Base-by-base conservation (phyloP, 2,113 vertebrate species). In the Halichoerus grypus region DNA sequence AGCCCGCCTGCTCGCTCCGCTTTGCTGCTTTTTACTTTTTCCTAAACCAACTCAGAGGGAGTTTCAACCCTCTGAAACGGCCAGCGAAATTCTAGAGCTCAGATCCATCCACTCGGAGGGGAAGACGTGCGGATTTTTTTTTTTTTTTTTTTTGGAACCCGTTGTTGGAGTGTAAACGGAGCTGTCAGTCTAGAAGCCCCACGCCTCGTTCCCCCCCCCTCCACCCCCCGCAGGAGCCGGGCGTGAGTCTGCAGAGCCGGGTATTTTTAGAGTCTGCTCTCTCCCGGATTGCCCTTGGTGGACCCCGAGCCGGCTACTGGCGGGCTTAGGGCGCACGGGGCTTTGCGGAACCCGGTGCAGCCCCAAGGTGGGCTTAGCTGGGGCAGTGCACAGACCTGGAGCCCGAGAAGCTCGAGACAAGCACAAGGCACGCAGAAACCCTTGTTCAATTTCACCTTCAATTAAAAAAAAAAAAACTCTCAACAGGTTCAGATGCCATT, bases 201-300 rank as follows among this genome's bases (percentile, higher is more conserved):
- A 15, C 49, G 39, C 39, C 39, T 4, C 39, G 39, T 42, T 42
- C 39, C 39, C 39, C 39, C 39, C 39, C 39, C 39, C 39, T 42
- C 39, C 59, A 24, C 8, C 59, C 59, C 65, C 7, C 46, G 46
- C 74, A 19, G 46, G 67, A 77, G 76, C 4, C 46, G 0, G 4
- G 46, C 5, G 10, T 10, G 49, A 18, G 15, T 49, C 67, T 55
- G 67, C 85, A 67, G 59, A 80, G 31, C 55, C 5, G 19, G 46
- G 19, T 90, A 57, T 94, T 95, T 94, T 69, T 88, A 76, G 93
- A 4, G 1, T 42, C 46, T 59, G 76, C 59, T 18, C n/a, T 72
- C 76, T 86, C 92, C 24, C 11, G 91, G 92, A 95, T 81, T 83
- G 59, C 80, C 84, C 89, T 91, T 80, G 93, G 72, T 1, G 0